Base-by-base conservation (phyloP, 2,797 vertebrate species). In the Remorina albescens region DNA sequence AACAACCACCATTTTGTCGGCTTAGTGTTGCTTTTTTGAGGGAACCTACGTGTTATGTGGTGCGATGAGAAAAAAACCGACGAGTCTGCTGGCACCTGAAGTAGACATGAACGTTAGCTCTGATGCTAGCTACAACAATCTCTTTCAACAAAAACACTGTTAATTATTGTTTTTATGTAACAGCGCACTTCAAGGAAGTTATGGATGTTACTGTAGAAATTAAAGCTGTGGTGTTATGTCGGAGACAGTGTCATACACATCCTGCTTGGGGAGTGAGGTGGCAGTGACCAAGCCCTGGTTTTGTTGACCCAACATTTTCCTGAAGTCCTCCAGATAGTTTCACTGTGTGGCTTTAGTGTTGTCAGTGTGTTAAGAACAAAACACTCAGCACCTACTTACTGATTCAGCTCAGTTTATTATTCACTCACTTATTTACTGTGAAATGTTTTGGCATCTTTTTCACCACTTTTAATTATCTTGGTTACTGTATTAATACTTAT, bases 241-340 rank as follows among this genome's bases (percentile, higher is more conserved):
- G 19, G 6, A 4, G 36, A 4, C 2, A 10, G 30, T 32, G 47
- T 55, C 16, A 1, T 8, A 5, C 46, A 26, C 25, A 16, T 56
- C 44, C 21, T 56, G 55, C 46, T 32, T 62, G 30, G 30, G 51
- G 5, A 25, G 18, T 67, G 67, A 82, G 76, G 86, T 89, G 87
- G 80, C 82, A 74, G 42, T 23, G 61, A 64, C 76, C 82, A 54
- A 82, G 41, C 85, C 73, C 66, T 58, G n/a, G 2, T 4, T 73
- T 23, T 23, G 51, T 30, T 82, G 67, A 81, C 65, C 15, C 8
- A 60, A 2, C 3, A 30, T 4, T 71, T 86, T 90, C 23, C 21
- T 28, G 2, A 39, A 11, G 7, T 13, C 1, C 51, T 51, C 25
- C 34, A 11, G 18, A 15, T 18, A 18, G 41, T 6, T 42, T 25